Percentiles rank a stretch among this genome's conserved stretches.
Conservation (phyloP, 2,888 invertebrate genomes). For the Teinopalpus imperialis region DNA sequence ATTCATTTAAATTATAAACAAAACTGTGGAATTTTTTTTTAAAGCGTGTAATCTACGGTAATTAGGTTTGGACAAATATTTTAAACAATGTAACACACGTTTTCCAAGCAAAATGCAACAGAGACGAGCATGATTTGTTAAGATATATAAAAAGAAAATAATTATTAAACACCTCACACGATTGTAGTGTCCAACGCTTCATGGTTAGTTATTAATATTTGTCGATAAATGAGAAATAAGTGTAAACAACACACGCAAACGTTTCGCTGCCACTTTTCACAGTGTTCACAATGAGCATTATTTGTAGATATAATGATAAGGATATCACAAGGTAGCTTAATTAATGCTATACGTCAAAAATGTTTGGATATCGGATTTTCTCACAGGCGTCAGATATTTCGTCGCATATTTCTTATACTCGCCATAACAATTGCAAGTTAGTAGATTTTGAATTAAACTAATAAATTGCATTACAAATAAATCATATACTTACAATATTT, state of each 20-base stretch:
- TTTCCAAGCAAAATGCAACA: slow-evolving; percentile 12
- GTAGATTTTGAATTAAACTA: too few species aligned
- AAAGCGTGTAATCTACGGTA: background rate
- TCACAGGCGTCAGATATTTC: too few species aligned
- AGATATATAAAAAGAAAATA: slow-evolving; percentile 11
- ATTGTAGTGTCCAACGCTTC: slow-evolving; percentile 58
- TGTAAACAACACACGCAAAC: slow-evolving; percentile 45
- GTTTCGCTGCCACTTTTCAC: slow-evolving; percentile 56
- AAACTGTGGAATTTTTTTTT: background rate
- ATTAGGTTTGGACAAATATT: background rate
- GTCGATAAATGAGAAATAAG: slow-evolving; percentile 17
- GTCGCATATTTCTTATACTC: too few species aligned
- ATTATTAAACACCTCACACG: slow-evolving; percentile 48
- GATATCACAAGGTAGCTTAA: slow-evolving; percentile 66
- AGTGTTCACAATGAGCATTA: slow-evolving; percentile 61
- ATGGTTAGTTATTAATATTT: slow-evolving; percentile 34
- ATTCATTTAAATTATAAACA: too few species aligned
- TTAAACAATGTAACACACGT: slow-evolving; percentile 11
- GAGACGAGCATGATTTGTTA: background rate
- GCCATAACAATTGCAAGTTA: too few species aligned
- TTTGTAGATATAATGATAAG: slow-evolving; percentile 73
- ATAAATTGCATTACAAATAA: too few species aligned
- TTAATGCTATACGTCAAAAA: slow-evolving; percentile 36
- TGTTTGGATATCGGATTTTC: too few species aligned
- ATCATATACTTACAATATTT: too few species aligned